These are phyloP conservation scores for Strongylocentrotus purpuratus DNA, from an alignment of 35 echinoderm and acorn worm species.

Conservation along the genomic window DNA sequence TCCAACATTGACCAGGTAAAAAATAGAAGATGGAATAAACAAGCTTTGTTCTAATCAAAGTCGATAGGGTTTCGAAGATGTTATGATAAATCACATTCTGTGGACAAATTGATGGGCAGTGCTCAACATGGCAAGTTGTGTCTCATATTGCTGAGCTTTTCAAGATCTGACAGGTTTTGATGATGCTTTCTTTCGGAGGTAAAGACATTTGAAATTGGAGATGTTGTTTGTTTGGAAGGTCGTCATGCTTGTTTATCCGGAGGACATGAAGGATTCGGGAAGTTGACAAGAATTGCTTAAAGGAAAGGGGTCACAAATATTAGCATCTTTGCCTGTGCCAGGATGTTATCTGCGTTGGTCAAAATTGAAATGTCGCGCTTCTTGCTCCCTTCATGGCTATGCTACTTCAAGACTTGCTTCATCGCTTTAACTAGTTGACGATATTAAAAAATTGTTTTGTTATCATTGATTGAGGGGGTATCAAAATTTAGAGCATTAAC, in stretches of 20 bases:
- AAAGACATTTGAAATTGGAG: background rate
- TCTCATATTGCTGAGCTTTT: background rate
- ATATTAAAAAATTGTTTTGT: no score
- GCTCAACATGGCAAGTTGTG: background rate
- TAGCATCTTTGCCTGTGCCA: no score
- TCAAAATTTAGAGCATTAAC: no score
- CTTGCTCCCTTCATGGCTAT: no score
- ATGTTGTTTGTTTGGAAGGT: background rate
- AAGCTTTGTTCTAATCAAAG: background rate
- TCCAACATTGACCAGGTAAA: background rate
- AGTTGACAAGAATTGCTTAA: no score
- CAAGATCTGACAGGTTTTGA: background rate
- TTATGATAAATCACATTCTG: background rate
- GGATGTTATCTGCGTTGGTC: no score
- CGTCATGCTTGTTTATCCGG: background rate
- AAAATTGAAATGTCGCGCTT: no score
- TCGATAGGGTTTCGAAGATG: background rate
- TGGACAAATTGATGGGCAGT: background rate
- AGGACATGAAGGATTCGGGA: background rate
- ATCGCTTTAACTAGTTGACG: no score
- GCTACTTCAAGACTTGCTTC: no score
- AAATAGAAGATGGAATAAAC: background rate
- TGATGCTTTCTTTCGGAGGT: background rate
- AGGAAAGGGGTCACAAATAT: no score
- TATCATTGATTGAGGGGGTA: no score